Evolutionary conservation across 2,888 invertebrate species (phyloP).

Genomic region (Eristalis arbustorum): DNA sequence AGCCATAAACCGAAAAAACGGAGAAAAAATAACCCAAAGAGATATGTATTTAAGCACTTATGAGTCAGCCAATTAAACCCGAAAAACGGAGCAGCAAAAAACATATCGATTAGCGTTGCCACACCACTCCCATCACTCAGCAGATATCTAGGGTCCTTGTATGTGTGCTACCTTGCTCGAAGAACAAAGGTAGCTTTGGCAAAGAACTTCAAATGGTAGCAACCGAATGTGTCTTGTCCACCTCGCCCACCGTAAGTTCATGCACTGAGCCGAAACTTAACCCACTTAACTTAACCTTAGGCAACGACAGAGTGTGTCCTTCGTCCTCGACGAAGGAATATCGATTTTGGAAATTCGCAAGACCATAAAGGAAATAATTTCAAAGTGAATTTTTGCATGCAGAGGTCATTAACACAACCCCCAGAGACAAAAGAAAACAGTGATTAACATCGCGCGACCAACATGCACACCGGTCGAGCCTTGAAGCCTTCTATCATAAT

Average conservation of each 20-base stretch:
- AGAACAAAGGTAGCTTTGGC: constrained; percentile 40
- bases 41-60: background rate
- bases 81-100: background rate
- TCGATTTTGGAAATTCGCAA: constrained; percentile 17
- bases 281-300: constrained; percentile 52
- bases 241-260: constrained; percentile 43
- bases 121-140: background rate
- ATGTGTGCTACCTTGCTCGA: background rate
- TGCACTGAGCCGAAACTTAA: constrained; percentile 47
- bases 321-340: constrained; percentile 16
- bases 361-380: background rate
- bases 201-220: constrained; percentile 61
- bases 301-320: constrained; percentile 33
- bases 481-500: constrained; percentile 1
- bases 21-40: background rate
- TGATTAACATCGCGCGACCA: background rate
- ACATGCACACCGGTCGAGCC: background rate
- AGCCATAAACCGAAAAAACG: background rate
- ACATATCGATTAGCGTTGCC: constrained; percentile 44
- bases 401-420: constrained; percentile 44
- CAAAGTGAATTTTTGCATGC: constrained; percentile 6
- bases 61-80: constrained; percentile 19
- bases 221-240: constrained; percentile 26
- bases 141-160: background rate
- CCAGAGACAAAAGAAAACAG: background rate